These are phyloP conservation scores for Sinonovacula constricta DNA, from an alignment of 1,140 invertebrate species.

Conservation along the genomic window DNA sequence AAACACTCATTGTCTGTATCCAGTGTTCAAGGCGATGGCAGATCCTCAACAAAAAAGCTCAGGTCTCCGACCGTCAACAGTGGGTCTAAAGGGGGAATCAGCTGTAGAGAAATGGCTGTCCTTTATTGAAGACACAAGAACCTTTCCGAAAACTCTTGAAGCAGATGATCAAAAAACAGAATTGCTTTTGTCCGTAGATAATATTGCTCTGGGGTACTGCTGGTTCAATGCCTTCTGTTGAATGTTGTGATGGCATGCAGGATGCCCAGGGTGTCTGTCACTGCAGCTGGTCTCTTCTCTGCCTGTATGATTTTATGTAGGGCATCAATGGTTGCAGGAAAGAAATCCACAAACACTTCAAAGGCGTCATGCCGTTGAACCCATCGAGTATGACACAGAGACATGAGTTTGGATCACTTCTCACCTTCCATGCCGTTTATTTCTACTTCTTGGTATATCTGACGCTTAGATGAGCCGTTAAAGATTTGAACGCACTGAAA, in stretches of 20 bases:
- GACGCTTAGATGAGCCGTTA: too few species aligned
- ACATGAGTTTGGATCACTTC: too few species aligned
- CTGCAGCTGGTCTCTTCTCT: not conserved
- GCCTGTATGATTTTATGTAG: not conserved
- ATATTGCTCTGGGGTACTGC: too few species aligned
- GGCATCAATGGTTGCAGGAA: slow-evolving; percentile 13
- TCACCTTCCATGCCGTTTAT: too few species aligned
- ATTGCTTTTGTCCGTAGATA: too few species aligned
- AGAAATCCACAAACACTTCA: slow-evolving; percentile 1
- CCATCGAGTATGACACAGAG: slow-evolving; percentile 5
- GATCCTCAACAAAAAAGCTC: not conserved
- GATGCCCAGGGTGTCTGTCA: not conserved
- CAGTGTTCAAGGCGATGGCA: not conserved
- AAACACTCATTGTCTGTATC: not conserved
- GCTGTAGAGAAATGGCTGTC: not conserved
- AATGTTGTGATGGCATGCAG: not conserved
- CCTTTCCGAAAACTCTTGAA: not conserved
- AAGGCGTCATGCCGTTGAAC: slow-evolving; percentile 14
- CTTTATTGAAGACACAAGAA: not conserved
- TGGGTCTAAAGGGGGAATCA: not conserved
- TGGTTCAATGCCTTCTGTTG: too few species aligned
- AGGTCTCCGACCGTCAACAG: not conserved
- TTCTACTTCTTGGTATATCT: too few species aligned
- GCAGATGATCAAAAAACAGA: too few species aligned
- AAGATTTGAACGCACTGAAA: too few species aligned